Base-by-base conservation (phyloP, 1,140 invertebrate species). In the Drosophila truncata region DNA sequence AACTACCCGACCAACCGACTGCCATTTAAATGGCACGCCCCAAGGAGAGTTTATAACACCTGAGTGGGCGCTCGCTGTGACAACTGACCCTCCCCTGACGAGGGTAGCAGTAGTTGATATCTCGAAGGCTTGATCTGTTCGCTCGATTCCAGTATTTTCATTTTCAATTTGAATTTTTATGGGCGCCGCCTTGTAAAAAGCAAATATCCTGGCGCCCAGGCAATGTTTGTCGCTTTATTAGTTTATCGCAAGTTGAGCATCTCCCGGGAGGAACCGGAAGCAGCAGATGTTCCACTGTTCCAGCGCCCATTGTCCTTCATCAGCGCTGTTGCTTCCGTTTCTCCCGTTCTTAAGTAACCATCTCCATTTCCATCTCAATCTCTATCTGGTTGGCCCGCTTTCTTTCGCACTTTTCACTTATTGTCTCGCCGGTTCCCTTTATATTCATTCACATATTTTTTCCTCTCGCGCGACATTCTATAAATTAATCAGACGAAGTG, bases 141-240 rank as follows among this genome's bases (percentile, higher is more conserved):
- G 44, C 62, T 84, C 69, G 73, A 90, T 84, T 61, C 44, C 69
- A 33, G 70, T 74, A 72, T 82, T 81, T 81, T 74, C 78, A 83
- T 79, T 86, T 86, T 88, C 85, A 90, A 88, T 88, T 88, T 90
- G 74, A 88, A 88, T 88, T 88, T 90, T 84, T 88, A 81, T 90
- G 77, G 59, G 42, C 33, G 46, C 16, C 47, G 70, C 55, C 78
- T 87, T 87, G 84, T 87, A 87, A 87, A 87, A 88, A 84, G 84
- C 67, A 88, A 87, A 87, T 84, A 87, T 88, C 84, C 84, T 88
- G 83, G 33, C 44, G 69, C 69, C 49, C 59, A 44, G 75, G 72
- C 70, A 67, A 42, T 82, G 81, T 90, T 88, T 90, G 85, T 90
- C 81, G 77, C 81, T 84, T 90, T 88, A 88, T 88, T 88, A 88